A percentile compares a stretch with the other conserved stretches of the same genome.
Evolutionary conservation across 2,113 vertebrate genomes (phyloP).

Genomic region (Pterocles gutturalis): DNA sequence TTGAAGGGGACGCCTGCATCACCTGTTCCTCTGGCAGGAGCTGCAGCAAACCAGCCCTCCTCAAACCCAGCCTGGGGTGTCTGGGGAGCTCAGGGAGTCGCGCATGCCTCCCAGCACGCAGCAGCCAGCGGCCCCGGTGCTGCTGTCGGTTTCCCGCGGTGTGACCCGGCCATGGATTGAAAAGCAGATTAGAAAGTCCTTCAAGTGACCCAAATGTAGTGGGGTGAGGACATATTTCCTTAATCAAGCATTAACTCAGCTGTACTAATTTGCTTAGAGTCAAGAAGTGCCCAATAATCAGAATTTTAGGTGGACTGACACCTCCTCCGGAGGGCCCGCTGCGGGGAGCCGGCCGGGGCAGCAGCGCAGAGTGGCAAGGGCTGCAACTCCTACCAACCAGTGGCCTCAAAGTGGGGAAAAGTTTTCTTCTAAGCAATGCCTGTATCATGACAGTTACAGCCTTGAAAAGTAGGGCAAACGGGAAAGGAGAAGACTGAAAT

Average conservation of each 20-base stretch:
- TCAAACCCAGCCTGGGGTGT: too few species aligned
- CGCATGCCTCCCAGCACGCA: fast-evolving
- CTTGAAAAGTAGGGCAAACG: neutral
- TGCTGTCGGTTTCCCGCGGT: neutral
- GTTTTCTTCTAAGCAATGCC: neutral
- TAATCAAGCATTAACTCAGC: neutral
- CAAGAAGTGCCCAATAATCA: neutral
- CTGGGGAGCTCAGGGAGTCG: too few species aligned
- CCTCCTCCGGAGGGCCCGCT: neutral
- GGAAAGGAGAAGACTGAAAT: neutral
- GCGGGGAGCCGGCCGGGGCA: fast-evolving
- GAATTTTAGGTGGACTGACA: neutral
- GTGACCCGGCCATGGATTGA: fast-evolving
- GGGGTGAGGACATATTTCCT: neutral
- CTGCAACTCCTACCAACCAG: fast-evolving
- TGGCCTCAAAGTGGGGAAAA: fast-evolving
- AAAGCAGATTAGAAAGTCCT: neutral
- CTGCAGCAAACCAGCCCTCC: too few species aligned
- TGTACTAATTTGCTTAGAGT: neutral
- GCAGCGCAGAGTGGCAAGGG: neutral
- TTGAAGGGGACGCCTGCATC: too few species aligned
- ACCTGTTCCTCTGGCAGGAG: too few species aligned
- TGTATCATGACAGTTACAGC: neutral
- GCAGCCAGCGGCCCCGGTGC: fast-evolving
- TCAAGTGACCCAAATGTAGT: neutral